Evolutionary conservation across 2,113 vertebrate genomes (phyloP), one percentile per base, ranked within the genome.

Genomic region (Psephotus haematonotus): DNA sequence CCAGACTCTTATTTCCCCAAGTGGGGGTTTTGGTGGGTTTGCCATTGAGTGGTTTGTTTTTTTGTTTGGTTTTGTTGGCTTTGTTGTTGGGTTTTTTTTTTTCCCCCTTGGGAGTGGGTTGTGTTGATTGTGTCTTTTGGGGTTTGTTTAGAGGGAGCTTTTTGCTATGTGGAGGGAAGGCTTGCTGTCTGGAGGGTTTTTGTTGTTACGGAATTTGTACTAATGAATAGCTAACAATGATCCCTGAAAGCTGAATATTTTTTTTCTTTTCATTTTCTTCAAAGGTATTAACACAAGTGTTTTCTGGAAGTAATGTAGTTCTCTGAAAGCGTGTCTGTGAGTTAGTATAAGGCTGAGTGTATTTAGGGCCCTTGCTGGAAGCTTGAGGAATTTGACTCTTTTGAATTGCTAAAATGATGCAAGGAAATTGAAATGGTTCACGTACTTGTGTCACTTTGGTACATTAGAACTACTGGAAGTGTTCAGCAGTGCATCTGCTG

Each of bases 11-110:
- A 8, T 39, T 55, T 15, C 70, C 23, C n/a, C 7, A 8, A 35
- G 24, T 52, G 18, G 46, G 4, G 3, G 1, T 15, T 39, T 50
- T 52, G 19, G 9, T 2, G 2, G 17, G 39, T 43, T 81, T 75
- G 25, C n/a, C 19, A 46, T n/a, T 20, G 23, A 41, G 15, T 19
- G 7, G 1, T 5, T 24, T 27, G 3, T 0, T 4, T 62, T 60
- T 37, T 62, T 49, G 11, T 5, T 39, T 68, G 23, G 3, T 28
- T 63, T 39, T 71, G 12, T 59, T 59, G 10, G 8, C 1, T 4
- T 47, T 28, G 43, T 19, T 59, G 55, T 6, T 35, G 33, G n/a
- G n/a, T 0, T 4, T 13, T 8, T 39, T 39, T 39, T 39, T n/a
- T 31, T 28, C 17, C 24, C 6, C 4, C 10, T 81, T 68, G 46